Evolutionary conservation across 2,113 vertebrate species (phyloP).

Genomic region (Epinephelus moara): DNA sequence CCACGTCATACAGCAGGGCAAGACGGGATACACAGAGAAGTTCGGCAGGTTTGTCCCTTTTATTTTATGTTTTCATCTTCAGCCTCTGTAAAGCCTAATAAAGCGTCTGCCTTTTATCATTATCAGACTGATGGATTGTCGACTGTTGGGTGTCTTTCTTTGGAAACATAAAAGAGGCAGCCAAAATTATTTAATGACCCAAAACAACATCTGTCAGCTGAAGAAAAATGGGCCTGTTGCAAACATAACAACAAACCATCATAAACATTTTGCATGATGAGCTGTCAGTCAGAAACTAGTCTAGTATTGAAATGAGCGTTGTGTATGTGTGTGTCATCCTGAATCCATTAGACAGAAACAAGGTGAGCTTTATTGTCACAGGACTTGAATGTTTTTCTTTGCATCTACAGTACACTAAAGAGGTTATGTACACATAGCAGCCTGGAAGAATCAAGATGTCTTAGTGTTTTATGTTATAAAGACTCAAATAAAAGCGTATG

Average conservation of each 20-base stretch:
- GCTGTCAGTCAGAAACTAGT: not conserved
- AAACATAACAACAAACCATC: not conserved
- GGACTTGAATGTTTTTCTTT: not conserved
- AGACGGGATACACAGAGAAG: slow-evolving; percentile 97
- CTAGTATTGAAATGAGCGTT: not conserved
- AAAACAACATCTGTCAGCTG: not conserved
- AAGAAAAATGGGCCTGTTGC: not conserved
- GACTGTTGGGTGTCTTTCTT: not conserved
- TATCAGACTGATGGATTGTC: not conserved
- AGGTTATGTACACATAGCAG: not conserved
- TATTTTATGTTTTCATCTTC: not conserved
- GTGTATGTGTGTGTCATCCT: not conserved
- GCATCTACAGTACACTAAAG: not conserved
- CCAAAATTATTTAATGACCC: not conserved
- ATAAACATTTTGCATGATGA: not conserved
- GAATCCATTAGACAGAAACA: not conserved
- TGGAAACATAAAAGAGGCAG: not conserved
- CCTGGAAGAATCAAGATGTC: too few species aligned
- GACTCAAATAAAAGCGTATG: not conserved
- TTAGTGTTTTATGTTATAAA: not conserved
- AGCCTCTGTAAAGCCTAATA: not conserved
- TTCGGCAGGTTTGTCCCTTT: slow-evolving; percentile 91
- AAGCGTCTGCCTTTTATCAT: not conserved
- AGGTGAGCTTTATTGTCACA: not conserved
- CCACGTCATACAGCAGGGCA: slow-evolving; percentile 99